phyloP scores from a whole-genome alignment of 1,140 invertebrate genomes.

The Leptopilina clavipes region DNA sequence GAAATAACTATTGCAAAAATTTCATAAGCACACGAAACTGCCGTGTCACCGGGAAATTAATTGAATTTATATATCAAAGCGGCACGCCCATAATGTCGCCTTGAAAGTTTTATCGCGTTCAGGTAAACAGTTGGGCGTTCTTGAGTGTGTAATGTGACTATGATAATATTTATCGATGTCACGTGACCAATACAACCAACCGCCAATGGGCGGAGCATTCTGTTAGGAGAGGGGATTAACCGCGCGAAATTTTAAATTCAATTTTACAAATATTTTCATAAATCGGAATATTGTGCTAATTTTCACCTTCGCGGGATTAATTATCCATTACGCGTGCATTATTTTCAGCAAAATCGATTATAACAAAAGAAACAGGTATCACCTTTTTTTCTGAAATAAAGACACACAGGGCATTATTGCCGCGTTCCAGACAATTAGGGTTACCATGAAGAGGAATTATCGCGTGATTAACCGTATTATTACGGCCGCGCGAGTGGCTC shows the following conservation, averaged over 20 bases:
- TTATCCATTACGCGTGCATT: no score
- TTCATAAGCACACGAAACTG: background rate
- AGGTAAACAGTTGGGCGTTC: constrained; percentile 27
- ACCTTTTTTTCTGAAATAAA: constrained; percentile 42
- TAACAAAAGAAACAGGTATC: background rate
- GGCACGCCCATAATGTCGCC: constrained; percentile 26
- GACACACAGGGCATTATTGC: constrained; percentile 48
- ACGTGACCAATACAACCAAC: background rate
- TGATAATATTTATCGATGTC: constrained; percentile 18
- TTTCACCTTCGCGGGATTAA: no score
- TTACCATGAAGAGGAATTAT: constrained; percentile 65
- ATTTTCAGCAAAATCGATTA: no score
- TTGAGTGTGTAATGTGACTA: background rate
- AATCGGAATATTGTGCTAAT: no score
- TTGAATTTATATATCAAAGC: background rate
- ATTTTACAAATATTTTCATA: no score
- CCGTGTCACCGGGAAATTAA: background rate
- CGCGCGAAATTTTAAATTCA: no score
- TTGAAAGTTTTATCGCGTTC: constrained; percentile 4
- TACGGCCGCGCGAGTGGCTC: constrained; percentile 52
- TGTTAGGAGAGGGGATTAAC: background rate
- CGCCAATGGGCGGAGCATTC: constrained; percentile 1
- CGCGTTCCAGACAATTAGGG: constrained; percentile 62
- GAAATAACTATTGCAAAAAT: constrained; percentile 11
- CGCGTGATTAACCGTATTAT: constrained; percentile 63